Evolutionary conservation across 2,888 invertebrate species (phyloP).

Genomic region (Panopea generosa): DNA sequence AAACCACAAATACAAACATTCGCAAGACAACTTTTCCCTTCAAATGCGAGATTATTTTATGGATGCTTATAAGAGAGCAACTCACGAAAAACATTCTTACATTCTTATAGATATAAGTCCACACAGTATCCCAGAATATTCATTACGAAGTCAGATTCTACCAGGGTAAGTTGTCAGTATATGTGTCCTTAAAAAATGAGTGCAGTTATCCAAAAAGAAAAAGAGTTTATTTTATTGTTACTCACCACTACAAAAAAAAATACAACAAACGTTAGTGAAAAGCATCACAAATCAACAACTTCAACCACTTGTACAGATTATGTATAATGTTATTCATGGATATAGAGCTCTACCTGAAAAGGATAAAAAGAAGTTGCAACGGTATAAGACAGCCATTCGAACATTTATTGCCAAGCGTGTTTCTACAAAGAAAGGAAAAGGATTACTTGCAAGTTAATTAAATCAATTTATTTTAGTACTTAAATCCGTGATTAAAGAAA

Average conservation of each 20-base stretch:
- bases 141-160: slow-evolving; percentile 29
- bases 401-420: slow-evolving; percentile 11
- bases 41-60: slow-evolving; percentile 15
- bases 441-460: slow-evolving; percentile 8
- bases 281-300: too few relatives aligned
- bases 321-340: too few relatives aligned
- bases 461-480: not conserved
- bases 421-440: slow-evolving; percentile 15
- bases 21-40: slow-evolving; percentile 24
- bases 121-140: too few relatives aligned
- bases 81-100: too few relatives aligned
- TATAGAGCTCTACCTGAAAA: not conserved
- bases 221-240: slow-evolving; percentile 17
- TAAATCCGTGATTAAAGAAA: too few relatives aligned
- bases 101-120: slow-evolving; percentile 32
- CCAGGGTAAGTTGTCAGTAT: slow-evolving; percentile 26
- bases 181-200: slow-evolving; percentile 36
- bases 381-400: slow-evolving; percentile 19
- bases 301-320: too few relatives aligned
- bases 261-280: slow-evolving; percentile 18
- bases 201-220: slow-evolving; percentile 24
- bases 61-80: slow-evolving; percentile 25
- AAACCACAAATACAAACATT: slow-evolving; percentile 17
- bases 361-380: slow-evolving; percentile 26
- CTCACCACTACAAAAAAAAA: slow-evolving; percentile 14